Percentiles rank a stretch among this genome's conserved stretches.
Evolutionary conservation across 2,113 vertebrate species (phyloP).

Genomic region (Heloderma charlesbogerti): DNA sequence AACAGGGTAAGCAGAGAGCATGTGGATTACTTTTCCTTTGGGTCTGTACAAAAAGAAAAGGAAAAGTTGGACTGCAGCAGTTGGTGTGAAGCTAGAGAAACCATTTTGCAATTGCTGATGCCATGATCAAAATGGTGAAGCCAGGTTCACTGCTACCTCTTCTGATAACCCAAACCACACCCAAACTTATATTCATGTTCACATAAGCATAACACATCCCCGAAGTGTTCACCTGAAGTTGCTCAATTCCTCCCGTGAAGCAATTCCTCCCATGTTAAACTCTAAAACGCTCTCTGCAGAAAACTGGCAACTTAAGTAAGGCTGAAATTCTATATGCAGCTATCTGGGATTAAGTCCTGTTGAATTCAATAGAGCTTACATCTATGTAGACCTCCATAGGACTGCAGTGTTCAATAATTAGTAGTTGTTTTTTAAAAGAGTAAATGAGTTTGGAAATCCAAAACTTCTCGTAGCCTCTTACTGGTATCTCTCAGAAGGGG

Average conservation of each 20-base stretch:
- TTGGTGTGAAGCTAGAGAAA: not conserved
- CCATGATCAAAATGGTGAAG: not conserved
- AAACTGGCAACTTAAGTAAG: not conserved
- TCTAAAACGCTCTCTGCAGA: not conserved
- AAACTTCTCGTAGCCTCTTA: not conserved
- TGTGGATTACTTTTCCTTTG: not conserved
- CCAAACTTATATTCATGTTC: not conserved
- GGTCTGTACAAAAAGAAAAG: not conserved
- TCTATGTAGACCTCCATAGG: not conserved
- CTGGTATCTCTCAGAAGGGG: fast-evolving
- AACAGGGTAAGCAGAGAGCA: not conserved
- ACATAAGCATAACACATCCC: not conserved
- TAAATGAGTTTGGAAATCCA: not conserved
- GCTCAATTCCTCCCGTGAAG: not conserved
- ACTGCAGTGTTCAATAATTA: not conserved
- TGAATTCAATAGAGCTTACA: not conserved
- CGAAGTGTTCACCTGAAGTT: not conserved
- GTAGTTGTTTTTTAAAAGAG: not conserved
- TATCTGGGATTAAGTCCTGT: not conserved
- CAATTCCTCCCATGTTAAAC: not conserved
- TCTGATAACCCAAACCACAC: not conserved
- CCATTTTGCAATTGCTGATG: not conserved
- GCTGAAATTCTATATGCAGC: not conserved
- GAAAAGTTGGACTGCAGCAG: not conserved
- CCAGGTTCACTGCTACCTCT: not conserved